These are phyloP conservation scores for Chromis chromis DNA, from an alignment of 2,797 vertebrate species.

Conservation along the genomic window DNA sequence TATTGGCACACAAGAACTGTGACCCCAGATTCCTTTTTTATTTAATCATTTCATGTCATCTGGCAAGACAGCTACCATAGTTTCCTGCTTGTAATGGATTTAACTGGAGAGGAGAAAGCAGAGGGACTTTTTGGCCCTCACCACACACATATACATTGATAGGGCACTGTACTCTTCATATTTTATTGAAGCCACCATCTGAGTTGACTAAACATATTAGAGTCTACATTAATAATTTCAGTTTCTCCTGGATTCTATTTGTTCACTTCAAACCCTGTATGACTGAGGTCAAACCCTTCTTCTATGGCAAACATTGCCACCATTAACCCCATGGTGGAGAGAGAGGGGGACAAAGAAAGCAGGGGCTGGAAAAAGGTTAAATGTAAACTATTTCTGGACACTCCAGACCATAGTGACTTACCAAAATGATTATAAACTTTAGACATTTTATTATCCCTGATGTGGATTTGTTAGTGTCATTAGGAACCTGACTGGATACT, in stretches of 20 bases:
- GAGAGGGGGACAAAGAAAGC: too few relatives aligned
- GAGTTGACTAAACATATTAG: constrained; percentile 80
- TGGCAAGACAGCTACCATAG: constrained; percentile 13
- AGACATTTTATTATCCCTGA: too few relatives aligned
- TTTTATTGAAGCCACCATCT: constrained; percentile 80
- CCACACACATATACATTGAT: constrained; percentile 44
- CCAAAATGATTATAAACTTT: too few relatives aligned
- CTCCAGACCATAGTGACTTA: too few relatives aligned
- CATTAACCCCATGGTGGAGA: constrained; percentile 21
- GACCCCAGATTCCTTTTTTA: constrained; percentile 39
- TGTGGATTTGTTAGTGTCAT: too few relatives aligned
- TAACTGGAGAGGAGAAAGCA: constrained; percentile 12
- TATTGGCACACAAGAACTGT: neutral
- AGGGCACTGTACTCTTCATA: constrained; percentile 68
- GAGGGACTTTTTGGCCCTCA: constrained; percentile 23
- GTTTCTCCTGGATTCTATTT: constrained; percentile 76
- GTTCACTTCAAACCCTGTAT: constrained; percentile 44
- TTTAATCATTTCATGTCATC: constrained; percentile 65
- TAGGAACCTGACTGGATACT: too few relatives aligned
- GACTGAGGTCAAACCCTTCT: constrained; percentile 64
- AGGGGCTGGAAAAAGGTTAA: too few relatives aligned
- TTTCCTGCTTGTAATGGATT: constrained; percentile 38
- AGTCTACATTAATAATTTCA: constrained; percentile 84
- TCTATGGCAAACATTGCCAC: constrained; percentile 48
- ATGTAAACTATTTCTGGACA: too few relatives aligned